Percentiles rank a stretch among this genome's conserved stretches.
These are phyloP conservation scores for Megalops cyprinoides DNA, from an alignment of 2,797 vertebrate species.

Conservation along the genomic window DNA sequence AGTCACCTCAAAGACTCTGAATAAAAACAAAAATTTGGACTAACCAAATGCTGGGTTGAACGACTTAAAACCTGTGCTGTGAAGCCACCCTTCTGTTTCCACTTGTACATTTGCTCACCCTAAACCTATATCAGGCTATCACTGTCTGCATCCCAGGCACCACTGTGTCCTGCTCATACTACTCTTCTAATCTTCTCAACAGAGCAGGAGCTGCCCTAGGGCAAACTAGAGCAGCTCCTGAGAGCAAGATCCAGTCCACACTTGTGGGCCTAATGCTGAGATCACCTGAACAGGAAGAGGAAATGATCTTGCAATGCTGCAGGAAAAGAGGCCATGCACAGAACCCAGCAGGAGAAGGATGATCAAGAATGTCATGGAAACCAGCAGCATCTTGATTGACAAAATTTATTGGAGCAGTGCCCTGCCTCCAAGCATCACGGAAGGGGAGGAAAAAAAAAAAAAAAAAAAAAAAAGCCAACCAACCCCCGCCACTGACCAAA, in stretches of 20 bases:
- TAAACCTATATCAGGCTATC: background rate
- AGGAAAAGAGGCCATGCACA: conserved; percentile 65
- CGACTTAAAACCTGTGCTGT: too few relatives aligned
- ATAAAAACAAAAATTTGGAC: background rate
- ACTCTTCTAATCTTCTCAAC: conserved; percentile 54
- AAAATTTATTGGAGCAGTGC: conserved; percentile 55
- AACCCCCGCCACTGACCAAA: conserved; percentile 39
- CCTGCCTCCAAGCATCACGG: conserved; percentile 51
- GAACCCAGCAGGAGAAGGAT: conserved; percentile 58
- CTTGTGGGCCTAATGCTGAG: conserved; percentile 32
- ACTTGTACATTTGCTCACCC: too few relatives aligned
- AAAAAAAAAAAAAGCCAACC: conserved; percentile 45
- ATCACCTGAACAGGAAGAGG: conserved; percentile 44
- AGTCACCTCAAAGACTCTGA: background rate
- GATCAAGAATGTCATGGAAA: conserved; percentile 54
- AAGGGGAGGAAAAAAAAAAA: conserved; percentile 33
- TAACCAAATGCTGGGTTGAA: background rate
- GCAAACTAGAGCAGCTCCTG: conserved; percentile 53
- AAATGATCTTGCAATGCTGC: conserved; percentile 53
- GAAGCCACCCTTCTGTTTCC: too few relatives aligned
- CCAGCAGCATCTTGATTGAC: conserved; percentile 59
- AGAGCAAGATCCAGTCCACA: conserved; percentile 44
- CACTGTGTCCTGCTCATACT: conserved; percentile 42
- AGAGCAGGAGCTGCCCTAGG: conserved; percentile 42
- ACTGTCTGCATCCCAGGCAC: conserved; percentile 25